Base-by-base conservation (phyloP, 2,113 vertebrate genomes). In the Apeltes quadracus region DNA sequence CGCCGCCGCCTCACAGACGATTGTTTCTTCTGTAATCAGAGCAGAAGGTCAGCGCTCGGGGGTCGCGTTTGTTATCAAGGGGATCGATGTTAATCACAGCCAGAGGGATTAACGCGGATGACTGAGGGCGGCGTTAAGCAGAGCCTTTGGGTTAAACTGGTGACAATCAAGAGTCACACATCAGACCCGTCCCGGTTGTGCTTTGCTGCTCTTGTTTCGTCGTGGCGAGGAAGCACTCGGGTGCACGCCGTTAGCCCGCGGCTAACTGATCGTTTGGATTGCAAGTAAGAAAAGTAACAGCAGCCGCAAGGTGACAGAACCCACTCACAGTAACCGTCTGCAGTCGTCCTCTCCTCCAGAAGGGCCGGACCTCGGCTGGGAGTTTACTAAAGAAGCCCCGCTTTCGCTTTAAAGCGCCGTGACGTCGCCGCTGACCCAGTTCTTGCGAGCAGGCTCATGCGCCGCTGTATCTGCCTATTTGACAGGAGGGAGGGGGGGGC, bases 351-450 rank as follows among this genome's bases (percentile, higher is more conserved):
- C 72, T 72, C 67, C 63, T 56, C 46, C 64, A 16, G 51, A 65
- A 83, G 55, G 10, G 10, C 56, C 61, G 76, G 71, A 78, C 44
- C 77, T 75, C 78, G 56, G 23, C 69, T 48, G 72, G 62, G 81
- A 84, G 34, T 75, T 64, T 39, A 72, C 71, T 72, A 58, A 78
- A 85, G 87, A 82, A 86, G 79, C 66, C 41, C 61, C 78, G 72
- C 69, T n/a, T 70, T 88, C 25, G 20, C 73, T 79, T 70, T 71
- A 69, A 85, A 85, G 34, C 50, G 41, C 73, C 54, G 53, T 83
- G 88, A 88, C 76, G 74, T 84, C 55, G 44, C 75, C 69, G 5
- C 76, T 90, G 89, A 92, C 88, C 90, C 87, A 92, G 61, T 88
- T 92, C 84, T 85, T 74, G 32, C 41, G 39, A 69, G 79, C 64